Percentiles rank a stretch among this genome's conserved stretches.
phyloP scores from a whole-genome alignment of 2,888 invertebrate genomes.

The Synanthedon myopaeformis region DNA sequence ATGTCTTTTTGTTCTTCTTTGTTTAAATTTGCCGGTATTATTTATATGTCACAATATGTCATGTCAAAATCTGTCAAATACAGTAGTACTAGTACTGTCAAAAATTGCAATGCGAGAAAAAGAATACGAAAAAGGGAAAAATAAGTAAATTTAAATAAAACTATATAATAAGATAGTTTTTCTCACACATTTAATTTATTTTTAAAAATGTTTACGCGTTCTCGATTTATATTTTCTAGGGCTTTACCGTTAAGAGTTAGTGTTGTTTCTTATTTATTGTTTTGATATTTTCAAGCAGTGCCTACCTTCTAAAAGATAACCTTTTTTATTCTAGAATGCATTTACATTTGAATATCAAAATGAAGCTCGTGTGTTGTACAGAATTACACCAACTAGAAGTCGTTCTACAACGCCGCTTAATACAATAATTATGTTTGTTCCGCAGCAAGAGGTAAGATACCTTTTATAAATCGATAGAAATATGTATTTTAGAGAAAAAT shows the following conservation, averaged over 20 bases:
- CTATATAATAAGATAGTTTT: too few relatives aligned
- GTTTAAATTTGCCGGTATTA: background rate
- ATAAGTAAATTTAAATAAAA: too few relatives aligned
- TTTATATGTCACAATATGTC: too few relatives aligned
- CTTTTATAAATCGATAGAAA: too few relatives aligned
- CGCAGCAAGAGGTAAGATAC: constrained; percentile 90
- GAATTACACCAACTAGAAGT: constrained; percentile 39
- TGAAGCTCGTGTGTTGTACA: constrained; percentile 44
- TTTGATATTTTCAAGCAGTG: constrained; percentile 1
- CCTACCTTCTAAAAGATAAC: background rate
- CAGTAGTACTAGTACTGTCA: too few relatives aligned
- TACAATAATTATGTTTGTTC: constrained; percentile 96
- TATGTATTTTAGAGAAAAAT: too few relatives aligned
- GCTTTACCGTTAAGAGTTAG: constrained; percentile 41
- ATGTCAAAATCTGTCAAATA: background rate
- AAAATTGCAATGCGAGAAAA: too few relatives aligned
- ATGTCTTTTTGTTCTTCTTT: background rate
- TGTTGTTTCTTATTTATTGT: constrained; percentile 5
- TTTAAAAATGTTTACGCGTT: constrained; percentile 51
- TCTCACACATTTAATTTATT: too few relatives aligned
- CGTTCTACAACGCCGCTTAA: constrained; percentile 84
- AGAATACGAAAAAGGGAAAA: too few relatives aligned
- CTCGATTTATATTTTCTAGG: constrained; percentile 45
- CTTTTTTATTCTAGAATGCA: constrained; percentile 45
- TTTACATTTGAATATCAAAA: constrained; percentile 48